A percentile compares a stretch with the other conserved stretches of the same genome.
These are phyloP conservation scores for Hippocampus abdominalis DNA, from an alignment of 2,113 vertebrate species.

Conservation along the genomic window DNA sequence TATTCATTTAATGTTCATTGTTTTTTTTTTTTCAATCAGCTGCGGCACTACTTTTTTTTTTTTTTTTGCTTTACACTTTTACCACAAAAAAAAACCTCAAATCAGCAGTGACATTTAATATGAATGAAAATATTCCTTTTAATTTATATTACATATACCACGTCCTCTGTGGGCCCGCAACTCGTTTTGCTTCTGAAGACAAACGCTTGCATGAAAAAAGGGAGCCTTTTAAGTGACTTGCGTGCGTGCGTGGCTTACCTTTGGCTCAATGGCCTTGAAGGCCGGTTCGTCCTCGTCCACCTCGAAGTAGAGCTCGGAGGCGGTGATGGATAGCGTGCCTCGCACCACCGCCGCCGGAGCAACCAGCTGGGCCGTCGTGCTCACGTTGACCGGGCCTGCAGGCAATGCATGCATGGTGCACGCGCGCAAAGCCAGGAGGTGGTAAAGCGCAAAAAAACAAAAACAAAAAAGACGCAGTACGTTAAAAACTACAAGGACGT, in stretches of 20 bases:
- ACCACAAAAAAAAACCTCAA: too few species aligned
- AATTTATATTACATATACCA: background rate
- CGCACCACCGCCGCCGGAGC: constrained; percentile 84
- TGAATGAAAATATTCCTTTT: background rate
- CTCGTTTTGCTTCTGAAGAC: background rate
- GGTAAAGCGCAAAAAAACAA: background rate
- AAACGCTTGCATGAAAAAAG: background rate
- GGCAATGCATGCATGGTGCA: constrained; percentile 2
- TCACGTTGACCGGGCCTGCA: constrained; percentile 88
- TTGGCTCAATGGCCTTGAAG: constrained; percentile 94
- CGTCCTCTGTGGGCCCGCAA: background rate
- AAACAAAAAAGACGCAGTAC: constrained; percentile 9
- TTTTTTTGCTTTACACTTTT: background rate
- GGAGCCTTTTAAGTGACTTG: background rate
- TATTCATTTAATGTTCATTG: background rate
- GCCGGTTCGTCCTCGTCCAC: constrained; percentile 93
- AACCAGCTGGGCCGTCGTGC: constrained; percentile 88
- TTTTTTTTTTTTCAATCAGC: background rate
- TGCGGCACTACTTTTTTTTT: background rate
- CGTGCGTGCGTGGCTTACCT: constrained; percentile 74
- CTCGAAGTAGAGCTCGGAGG: constrained; percentile 95
- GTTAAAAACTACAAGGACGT: background rate
- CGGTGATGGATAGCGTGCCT: constrained; percentile 92
- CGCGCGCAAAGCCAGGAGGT: background rate
- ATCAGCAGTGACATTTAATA: background rate